phyloP scores from a whole-genome alignment of 2,797 vertebrate species.

The Antennarius maculatus region DNA sequence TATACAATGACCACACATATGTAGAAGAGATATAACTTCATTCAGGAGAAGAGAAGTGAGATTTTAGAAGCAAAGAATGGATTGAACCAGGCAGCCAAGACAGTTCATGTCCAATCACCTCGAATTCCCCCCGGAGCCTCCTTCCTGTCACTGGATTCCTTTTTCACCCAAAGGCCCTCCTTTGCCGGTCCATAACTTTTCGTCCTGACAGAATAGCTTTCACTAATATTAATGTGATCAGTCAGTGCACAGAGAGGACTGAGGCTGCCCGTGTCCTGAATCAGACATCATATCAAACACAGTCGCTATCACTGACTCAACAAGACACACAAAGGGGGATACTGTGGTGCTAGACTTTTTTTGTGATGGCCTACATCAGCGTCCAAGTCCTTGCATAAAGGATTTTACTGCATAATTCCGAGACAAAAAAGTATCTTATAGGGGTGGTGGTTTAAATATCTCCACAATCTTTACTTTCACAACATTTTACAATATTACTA shows the following conservation, averaged over 20 bases:
- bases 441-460: no score
- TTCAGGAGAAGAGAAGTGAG: slow-evolving; percentile 26
- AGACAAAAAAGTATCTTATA: no score
- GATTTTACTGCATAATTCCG: no score
- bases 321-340: slow-evolving; percentile 25
- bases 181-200: slow-evolving; percentile 56
- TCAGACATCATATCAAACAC: slow-evolving; percentile 69
- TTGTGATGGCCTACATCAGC: slow-evolving; percentile 38
- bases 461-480: no score
- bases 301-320: slow-evolving; percentile 59
- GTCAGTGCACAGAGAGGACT: slow-evolving; percentile 70
- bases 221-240: slow-evolving; percentile 76
- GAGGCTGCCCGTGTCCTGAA: slow-evolving; percentile 60
- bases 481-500: no score
- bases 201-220: slow-evolving; percentile 70
- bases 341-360: neutral
- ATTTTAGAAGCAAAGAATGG: slow-evolving; percentile 34
- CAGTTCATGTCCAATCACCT: slow-evolving; percentile 63
- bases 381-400: neutral
- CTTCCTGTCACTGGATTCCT: slow-evolving; percentile 58
- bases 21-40: neutral
- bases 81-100: slow-evolving; percentile 42
- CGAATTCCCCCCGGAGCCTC: slow-evolving; percentile 41
- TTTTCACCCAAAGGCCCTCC: slow-evolving; percentile 46
- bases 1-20: slow-evolving; percentile 11